phyloP scores from a whole-genome alignment of 2,888 invertebrate genomes.

The Lasioglossum marginatum region DNA sequence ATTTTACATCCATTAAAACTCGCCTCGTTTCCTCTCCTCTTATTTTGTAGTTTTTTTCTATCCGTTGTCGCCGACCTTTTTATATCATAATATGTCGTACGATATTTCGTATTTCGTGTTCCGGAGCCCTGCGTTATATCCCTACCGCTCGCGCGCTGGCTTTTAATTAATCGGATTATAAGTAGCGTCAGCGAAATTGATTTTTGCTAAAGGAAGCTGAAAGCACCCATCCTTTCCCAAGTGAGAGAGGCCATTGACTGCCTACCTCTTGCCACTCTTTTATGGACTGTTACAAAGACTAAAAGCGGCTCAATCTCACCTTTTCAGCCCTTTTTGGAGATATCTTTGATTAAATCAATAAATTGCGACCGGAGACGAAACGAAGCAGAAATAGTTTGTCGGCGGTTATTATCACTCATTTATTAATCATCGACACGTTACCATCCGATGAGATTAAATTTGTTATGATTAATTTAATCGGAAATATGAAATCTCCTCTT shows the following conservation, averaged over 20 bases:
- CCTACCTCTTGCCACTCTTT: conserved; percentile 36
- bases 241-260: conserved; percentile 53
- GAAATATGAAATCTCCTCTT: background rate
- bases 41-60: background rate
- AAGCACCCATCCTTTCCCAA: conserved; percentile 42
- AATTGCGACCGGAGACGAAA: background rate
- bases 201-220: conserved; percentile 66
- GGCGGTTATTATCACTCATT: background rate
- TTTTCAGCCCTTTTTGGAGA: conserved; percentile 21
- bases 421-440: background rate
- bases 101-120: conserved; percentile 38
- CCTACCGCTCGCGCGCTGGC: conserved; percentile 13
- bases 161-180: conserved; percentile 69
- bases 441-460: background rate
- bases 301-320: conserved; percentile 42
- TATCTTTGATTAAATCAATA: conserved; percentile 1
- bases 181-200: conserved; percentile 67
- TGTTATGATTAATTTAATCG: background rate
- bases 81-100: conserved; percentile 29
- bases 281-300: conserved; percentile 45
- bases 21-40: background rate
- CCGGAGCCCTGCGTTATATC: conserved; percentile 1
- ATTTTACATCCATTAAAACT: conserved; percentile 52
- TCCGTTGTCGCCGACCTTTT: conserved; percentile 23
- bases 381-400: background rate